Base-by-base conservation (phyloP, 2,797 vertebrate species). In the Prionace glauca region DNA sequence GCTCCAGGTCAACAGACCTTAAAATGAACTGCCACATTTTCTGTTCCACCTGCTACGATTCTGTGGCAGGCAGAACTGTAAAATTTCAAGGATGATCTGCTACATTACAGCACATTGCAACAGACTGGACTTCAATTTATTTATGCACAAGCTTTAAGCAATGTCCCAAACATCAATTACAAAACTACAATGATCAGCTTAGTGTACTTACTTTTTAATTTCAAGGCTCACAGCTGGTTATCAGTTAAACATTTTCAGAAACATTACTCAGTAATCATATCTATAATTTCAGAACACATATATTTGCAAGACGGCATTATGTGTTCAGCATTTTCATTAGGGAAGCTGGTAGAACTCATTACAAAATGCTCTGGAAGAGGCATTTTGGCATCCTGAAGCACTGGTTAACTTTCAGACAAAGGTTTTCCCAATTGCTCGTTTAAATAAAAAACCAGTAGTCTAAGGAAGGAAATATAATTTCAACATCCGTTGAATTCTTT, bases 391-490 rank as follows among this genome's bases (percentile, higher is more conserved):
- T 60, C 26, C 32, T 56, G 12, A 77, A 77, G 24, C 32, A 77
- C 41, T 95, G 93, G 71, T 95, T 56, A 95, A 95, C 41, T 77
- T 72, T 69, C 93, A 95, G 26, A 95, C 69, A 95, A 95, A 60
- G 29, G 71, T 77, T 95, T 95, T 92, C 90, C 45, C 71, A 74
- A 29, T 77, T 77, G 93, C 36, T 95, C 8, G 29, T 77, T 95
- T 95, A 77, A 95, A 71, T 95, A 8, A 71, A 77, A 95, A 95
- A 77, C 45, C 93, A 95, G 69, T 45, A 95, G 71, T 77, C 74
- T 60, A 41, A 94, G 93, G 93, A 95, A 95, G 93, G 93, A 95
- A 95, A 72, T 95, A 77, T 41, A 77, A 77, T 60, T 77, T 71
- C 50, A 72, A 95, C 71, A 95, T 74, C 69, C 45, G 45, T 77